Conservation (phyloP, 2,797 vertebrate genomes). For the Chaunax sp. region DNA sequence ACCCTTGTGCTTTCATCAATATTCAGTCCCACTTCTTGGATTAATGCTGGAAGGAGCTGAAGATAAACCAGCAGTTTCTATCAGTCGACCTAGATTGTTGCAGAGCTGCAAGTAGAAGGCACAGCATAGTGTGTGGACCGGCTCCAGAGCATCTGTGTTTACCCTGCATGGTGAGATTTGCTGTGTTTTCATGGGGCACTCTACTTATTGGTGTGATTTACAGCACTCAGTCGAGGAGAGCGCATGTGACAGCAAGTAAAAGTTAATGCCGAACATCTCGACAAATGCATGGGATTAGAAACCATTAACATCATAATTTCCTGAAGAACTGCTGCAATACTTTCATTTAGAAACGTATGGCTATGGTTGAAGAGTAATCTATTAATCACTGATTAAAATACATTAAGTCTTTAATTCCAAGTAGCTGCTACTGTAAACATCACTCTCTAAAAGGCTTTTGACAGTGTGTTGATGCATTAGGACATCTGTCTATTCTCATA, state of each 20-base stretch:
- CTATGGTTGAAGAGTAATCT: not conserved
- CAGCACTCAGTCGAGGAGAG: slow-evolving; percentile 24
- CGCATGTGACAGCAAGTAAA: slow-evolving; percentile 26
- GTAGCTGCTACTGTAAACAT: slow-evolving; percentile 16
- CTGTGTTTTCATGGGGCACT: slow-evolving; percentile 61
- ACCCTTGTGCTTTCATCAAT: slow-evolving; percentile 51
- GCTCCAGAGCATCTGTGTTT: slow-evolving; percentile 69
- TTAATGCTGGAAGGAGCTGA: slow-evolving; percentile 51
- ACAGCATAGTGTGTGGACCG: slow-evolving; percentile 46
- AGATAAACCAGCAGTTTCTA: slow-evolving; percentile 40
- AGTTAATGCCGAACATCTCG: slow-evolving; percentile 28
- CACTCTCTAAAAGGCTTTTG: not conserved
- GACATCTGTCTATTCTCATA: slow-evolving; percentile 4
- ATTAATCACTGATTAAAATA: slow-evolving; percentile 14
- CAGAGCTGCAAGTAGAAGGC: slow-evolving; percentile 43
- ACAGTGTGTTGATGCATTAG: slow-evolving; percentile 11
- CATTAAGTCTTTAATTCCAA: slow-evolving; percentile 7
- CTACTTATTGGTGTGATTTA: slow-evolving; percentile 65
- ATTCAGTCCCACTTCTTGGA: slow-evolving; percentile 56
- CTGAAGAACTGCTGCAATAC: slow-evolving; percentile 16
- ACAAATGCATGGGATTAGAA: slow-evolving; percentile 15
- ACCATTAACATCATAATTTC: not conserved
- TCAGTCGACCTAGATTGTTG: slow-evolving; percentile 53
- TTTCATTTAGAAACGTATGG: slow-evolving; percentile 12
- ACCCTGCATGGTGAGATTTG: slow-evolving; percentile 73